phyloP scores from a whole-genome alignment of 2,797 vertebrate species.

The Acridotheres tristis region DNA sequence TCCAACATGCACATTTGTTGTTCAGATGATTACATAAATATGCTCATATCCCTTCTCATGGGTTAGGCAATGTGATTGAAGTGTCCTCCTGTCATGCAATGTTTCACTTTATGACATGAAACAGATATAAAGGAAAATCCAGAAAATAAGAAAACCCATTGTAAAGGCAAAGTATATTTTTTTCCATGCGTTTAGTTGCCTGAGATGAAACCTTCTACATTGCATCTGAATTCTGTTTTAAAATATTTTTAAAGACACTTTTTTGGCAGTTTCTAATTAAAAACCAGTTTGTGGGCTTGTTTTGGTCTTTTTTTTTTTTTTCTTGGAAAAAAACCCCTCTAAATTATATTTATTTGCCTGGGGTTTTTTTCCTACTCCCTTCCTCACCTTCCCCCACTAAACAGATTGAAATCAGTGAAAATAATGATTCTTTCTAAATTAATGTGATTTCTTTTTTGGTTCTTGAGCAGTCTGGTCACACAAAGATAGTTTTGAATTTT shows the following conservation, averaged over 20 bases:
- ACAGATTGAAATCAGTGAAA: neutral
- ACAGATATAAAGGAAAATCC: neutral
- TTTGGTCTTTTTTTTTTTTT: neutral
- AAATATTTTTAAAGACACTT: neutral
- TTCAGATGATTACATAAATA: neutral
- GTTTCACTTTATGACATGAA: neutral
- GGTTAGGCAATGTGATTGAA: neutral
- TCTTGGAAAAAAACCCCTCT: neutral
- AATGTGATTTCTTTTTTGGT: neutral
- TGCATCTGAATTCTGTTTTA: neutral
- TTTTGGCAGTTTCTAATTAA: neutral
- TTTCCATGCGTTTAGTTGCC: neutral
- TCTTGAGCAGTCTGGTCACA: neutral
- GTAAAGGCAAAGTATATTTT: neutral
- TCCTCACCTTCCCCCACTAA: neutral
- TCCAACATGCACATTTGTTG: neutral
- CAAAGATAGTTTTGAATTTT: neutral
- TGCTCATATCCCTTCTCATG: neutral
- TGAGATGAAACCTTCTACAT: neutral
- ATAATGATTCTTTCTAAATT: neutral
- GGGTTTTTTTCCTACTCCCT: neutral
- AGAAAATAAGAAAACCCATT: neutral
- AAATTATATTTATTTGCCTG: neutral
- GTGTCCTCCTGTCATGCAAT: neutral
- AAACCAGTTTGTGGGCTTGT: neutral